Evolutionary conservation across 2,888 invertebrate genomes (phyloP).

Genomic region (Amphipyra berbera): DNA sequence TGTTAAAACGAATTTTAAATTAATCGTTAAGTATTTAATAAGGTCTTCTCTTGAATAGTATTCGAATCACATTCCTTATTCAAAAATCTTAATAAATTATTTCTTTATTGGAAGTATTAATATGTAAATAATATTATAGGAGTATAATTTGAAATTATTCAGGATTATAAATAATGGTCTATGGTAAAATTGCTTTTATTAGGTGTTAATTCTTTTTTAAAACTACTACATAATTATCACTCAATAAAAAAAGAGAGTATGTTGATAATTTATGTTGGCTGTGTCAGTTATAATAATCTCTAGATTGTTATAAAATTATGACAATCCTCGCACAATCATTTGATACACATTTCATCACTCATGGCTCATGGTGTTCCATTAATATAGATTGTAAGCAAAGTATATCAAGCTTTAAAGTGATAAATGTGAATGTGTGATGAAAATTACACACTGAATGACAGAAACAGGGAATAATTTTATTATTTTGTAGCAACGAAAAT

Average conservation of each 20-base stretch:
- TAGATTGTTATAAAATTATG: slow-evolving; percentile 1
- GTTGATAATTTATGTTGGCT: slow-evolving; percentile 4
- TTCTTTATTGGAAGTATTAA: not conserved
- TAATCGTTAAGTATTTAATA: slow-evolving; percentile 5
- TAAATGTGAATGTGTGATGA: slow-evolving; percentile 4
- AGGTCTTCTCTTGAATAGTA: slow-evolving; percentile 16
- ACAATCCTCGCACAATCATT: slow-evolving; percentile 5
- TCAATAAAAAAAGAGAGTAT: not conserved
- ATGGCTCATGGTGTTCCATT: not conserved
- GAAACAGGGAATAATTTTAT: slow-evolving; percentile 32
- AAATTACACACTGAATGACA: slow-evolving; percentile 12
- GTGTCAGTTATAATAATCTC: slow-evolving; percentile 14
- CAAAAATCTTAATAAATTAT: slow-evolving; percentile 9
- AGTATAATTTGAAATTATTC: slow-evolving; percentile 24
- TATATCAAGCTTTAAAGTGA: slow-evolving; percentile 40
- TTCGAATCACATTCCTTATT: slow-evolving; percentile 24
- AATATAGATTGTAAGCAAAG: slow-evolving; percentile 38
- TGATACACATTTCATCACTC: not conserved
- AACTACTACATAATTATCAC: not conserved
- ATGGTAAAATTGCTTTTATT: slow-evolving; percentile 1
- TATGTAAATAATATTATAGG: slow-evolving; percentile 26
- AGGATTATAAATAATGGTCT: not conserved
- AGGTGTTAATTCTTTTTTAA: slow-evolving; percentile 4
- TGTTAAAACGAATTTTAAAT: slow-evolving; percentile 19
- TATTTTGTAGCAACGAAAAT: slow-evolving; percentile 16